phyloP scores from a whole-genome alignment of 2,113 vertebrate species.

The Gracilinanus agilis region DNA sequence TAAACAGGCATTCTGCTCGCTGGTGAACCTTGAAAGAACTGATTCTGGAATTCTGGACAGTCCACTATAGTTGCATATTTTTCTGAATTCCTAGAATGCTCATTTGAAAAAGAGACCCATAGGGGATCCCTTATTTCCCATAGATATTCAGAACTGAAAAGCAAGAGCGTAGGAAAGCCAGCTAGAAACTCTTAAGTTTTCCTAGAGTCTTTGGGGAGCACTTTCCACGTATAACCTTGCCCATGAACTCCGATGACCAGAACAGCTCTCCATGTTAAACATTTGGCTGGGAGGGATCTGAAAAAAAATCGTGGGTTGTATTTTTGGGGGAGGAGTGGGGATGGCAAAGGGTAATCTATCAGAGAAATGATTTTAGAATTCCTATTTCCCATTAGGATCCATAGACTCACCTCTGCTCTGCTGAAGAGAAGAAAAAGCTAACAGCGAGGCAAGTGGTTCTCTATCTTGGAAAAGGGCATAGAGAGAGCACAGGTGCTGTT shows the following conservation, averaged over 20 bases:
- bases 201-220: neutral
- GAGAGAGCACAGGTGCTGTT: slow-evolving; percentile 18
- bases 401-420: slow-evolving; percentile 1
- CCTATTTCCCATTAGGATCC: neutral
- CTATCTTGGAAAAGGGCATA: slow-evolving; percentile 5
- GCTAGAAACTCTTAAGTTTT: neutral
- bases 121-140: neutral
- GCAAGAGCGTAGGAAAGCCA: neutral
- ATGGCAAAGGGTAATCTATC: neutral
- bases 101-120: neutral
- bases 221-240: neutral
- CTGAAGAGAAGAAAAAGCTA: neutral
- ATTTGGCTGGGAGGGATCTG: neutral
- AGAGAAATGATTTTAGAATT: slow-evolving; percentile 15
- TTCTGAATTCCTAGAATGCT: slow-evolving; percentile 7
- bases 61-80: neutral
- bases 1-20: neutral
- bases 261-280: neutral
- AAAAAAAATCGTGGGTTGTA: neutral
- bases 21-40: neutral
- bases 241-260: neutral
- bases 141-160: neutral
- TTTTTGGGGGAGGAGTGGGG: no score
- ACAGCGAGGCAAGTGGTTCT: neutral
- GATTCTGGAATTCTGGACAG: neutral